Evolutionary conservation across 2,888 invertebrate genomes (phyloP), one percentile per base, ranked within the genome.

Genomic region (Drosophila austrosaltans): DNA sequence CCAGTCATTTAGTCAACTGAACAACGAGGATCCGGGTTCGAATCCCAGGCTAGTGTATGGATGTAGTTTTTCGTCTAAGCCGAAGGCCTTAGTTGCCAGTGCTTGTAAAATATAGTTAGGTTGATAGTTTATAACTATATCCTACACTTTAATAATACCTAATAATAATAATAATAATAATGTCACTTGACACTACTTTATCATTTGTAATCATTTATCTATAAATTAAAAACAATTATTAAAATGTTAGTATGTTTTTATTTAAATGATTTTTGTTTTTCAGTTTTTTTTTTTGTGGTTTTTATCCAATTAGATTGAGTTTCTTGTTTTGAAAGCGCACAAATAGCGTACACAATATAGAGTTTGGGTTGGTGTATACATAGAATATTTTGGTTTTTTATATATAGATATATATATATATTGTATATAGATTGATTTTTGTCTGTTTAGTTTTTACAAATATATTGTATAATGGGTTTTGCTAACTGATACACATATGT

Each of bases 221-320:
- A 4, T 10, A n/a, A 36, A 20, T 28, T 30, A 39, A 64, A 22
- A 0, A 7, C 1, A 32, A 6, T 1, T 40, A 22, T 61, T 65
- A 58, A 72, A 72, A 72, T 68, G 48, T 78, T 77, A 66, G 74
- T 82, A 59, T 62, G 72, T 77, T 77, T 86, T 79, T 86, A 77
- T 81, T 82, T 73, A 59, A 66, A 36, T 42, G 59, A 48, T 64
- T 75, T 75, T 73, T 67, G 64, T 69, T 76, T 72, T 71, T 12
- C 57, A 36, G 32, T 53, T 68, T 70, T 64, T 36, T 36, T 72
- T 71, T 61, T 75, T 82, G 73, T 72, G 60, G 60, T 84, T 79
- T 78, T 64, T 58, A 73, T 87, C 79, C 87, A 85, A 85, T 85
- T 85, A 82, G 57, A 85, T 85, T 85, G 87, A 76, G 77, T 84